Conservation (phyloP, 2,113 vertebrate genomes). For the Solenodon paradoxus region DNA sequence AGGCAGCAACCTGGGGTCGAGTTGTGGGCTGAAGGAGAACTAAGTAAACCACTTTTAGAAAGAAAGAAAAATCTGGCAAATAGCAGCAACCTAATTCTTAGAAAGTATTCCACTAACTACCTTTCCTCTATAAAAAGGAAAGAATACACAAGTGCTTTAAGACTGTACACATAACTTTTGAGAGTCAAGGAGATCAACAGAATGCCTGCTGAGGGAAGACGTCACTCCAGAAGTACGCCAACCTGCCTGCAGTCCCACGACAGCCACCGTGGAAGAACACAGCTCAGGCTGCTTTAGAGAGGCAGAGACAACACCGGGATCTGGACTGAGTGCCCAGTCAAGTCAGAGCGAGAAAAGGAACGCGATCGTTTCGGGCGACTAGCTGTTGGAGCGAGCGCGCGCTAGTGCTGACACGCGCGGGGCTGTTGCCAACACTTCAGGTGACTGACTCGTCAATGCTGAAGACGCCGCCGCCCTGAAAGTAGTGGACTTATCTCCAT, state of each 20-base stretch:
- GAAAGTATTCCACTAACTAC: neutral
- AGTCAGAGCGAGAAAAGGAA: neutral
- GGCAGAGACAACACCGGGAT: neutral
- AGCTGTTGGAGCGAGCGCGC: neutral
- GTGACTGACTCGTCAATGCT: neutral
- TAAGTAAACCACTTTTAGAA: too few species aligned
- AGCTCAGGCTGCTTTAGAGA: neutral
- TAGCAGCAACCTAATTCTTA: neutral
- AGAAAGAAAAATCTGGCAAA: neutral
- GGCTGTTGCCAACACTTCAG: neutral
- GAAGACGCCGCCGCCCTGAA: neutral
- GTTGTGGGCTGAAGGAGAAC: too few species aligned
- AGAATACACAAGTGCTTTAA: neutral
- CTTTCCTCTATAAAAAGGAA: neutral
- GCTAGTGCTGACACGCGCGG: neutral
- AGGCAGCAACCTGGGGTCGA: too few species aligned
- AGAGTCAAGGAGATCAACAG: neutral
- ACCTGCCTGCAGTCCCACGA: neutral
- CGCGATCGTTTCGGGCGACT: neutral
- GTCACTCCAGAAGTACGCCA: neutral
- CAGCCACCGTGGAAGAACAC: neutral
- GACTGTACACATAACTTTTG: neutral
- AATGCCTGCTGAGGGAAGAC: neutral
- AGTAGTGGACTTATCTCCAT: neutral
- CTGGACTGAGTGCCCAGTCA: neutral